Evolutionary conservation across 2,888 invertebrate species (phyloP).

Genomic region (Diplazon laetatorius): DNA sequence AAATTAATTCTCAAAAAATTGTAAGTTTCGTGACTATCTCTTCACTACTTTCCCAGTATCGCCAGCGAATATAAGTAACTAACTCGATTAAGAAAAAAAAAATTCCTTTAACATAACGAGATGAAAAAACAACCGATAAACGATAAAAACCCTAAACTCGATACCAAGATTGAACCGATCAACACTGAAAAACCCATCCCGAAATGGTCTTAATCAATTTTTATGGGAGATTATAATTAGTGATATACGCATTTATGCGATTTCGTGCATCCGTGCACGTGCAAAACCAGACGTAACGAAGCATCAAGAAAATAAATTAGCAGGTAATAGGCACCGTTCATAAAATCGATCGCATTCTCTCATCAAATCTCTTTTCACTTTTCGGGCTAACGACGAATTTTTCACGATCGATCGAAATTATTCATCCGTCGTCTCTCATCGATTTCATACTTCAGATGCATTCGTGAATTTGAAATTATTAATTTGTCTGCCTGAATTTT

Average conservation of each 20-base stretch:
- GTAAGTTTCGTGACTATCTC: not conserved
- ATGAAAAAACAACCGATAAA: not conserved
- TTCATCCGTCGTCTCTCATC: not conserved
- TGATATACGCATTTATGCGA: slow-evolving; percentile 34
- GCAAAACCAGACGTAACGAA: slow-evolving; percentile 25
- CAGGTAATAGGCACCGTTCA: slow-evolving; percentile 67
- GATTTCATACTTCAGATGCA: not conserved
- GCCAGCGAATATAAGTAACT: slow-evolving; percentile 55
- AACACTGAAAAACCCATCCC: slow-evolving; percentile 45
- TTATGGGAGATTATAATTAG: slow-evolving; percentile 37
- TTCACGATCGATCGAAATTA: slow-evolving; percentile 24
- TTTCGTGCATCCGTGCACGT: slow-evolving; percentile 26
- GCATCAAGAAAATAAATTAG: slow-evolving; percentile 75
- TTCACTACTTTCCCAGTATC: slow-evolving; percentile 23
- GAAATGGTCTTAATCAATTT: slow-evolving; percentile 38
- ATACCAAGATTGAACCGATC: slow-evolving; percentile 53
- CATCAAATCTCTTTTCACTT: slow-evolving; percentile 14
- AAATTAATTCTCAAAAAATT: slow-evolving; percentile 30
- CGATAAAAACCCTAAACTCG: not conserved
- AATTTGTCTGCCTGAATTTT: not conserved
- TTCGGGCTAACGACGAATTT: slow-evolving; percentile 25
- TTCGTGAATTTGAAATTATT: not conserved
- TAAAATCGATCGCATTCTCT: slow-evolving; percentile 44
- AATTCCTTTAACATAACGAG: not conserved
- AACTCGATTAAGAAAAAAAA: slow-evolving; percentile 14